Conservation (phyloP, 92 coral and sea anemone genomes). For the Porites lobata region DNA sequence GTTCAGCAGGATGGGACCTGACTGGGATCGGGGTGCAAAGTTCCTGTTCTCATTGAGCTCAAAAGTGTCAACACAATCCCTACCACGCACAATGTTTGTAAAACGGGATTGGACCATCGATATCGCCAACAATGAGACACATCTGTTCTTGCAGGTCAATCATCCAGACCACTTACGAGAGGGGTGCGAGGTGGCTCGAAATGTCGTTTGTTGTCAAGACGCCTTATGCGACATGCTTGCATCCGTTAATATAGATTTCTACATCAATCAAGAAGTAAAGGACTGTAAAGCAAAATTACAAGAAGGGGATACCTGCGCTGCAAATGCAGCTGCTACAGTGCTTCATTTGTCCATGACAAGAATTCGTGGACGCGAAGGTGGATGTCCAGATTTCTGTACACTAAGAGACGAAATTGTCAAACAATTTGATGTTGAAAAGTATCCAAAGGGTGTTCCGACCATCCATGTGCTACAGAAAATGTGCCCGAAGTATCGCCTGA, state of each 20-base stretch:
- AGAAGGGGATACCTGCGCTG: conserved; percentile 55
- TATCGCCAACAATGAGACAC: background rate
- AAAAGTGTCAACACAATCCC: conserved; percentile 34
- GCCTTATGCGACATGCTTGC: background rate
- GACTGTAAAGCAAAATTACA: conserved; percentile 37
- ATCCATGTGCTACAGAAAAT: background rate
- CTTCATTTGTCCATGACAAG: conserved; percentile 75
- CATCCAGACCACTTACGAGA: background rate
- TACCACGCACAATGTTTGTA: conserved; percentile 54
- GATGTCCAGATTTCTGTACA: conserved; percentile 66
- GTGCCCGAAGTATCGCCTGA: no score
- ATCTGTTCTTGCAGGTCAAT: background rate
- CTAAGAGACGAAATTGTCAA: no score
- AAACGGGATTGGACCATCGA: background rate
- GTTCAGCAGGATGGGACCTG: conserved; percentile 5
- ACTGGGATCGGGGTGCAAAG: conserved; percentile 61
- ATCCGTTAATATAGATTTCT: background rate
- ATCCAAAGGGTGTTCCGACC: no score
- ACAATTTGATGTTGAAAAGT: no score
- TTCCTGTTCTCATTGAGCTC: conserved; percentile 62
- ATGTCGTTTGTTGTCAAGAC: background rate
- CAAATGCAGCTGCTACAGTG: conserved; percentile 80
- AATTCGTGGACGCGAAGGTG: conserved; percentile 65
- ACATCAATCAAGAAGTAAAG: conserved; percentile 52
- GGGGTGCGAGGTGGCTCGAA: background rate